Evolutionary conservation across 2,113 vertebrate species (phyloP), one percentile per base, ranked within the genome.

Genomic region (Todiramphus chloris): DNA sequence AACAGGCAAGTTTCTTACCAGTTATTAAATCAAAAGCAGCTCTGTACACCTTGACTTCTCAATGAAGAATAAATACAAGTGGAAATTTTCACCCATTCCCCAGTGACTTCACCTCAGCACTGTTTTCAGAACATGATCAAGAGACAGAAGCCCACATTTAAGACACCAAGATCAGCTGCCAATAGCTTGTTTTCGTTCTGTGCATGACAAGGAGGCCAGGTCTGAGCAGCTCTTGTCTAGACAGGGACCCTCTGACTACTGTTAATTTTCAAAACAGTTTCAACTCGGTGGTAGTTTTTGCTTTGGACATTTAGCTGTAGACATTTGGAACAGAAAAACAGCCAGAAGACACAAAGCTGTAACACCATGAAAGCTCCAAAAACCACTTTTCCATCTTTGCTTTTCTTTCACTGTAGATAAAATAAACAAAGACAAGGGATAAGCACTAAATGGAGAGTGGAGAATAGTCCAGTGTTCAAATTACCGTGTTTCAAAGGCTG

Each of bases 131-230:
- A 50, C 25, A 82, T 31, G 30, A 48, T 2, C 27, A 13, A 63
- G 18, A 90, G 33, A 43, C 25, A 31, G 25, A 80, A 66, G 27
- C 16, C 55, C 35, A 55, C 30, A 20, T 25, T 46, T 25, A 18
- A 43, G 59, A 1, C 14, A 21, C 4, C 6, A 70, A 78, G 37
- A 43, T 37, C 30, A 70, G 28, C 25, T 1, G 0, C 13, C 3
- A 27, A 63, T 11, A 50, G 51, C 24, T 76, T 23, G 15, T 56
- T 74, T n/a, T 55, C 37, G 4, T 13, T 43, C 15, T 58, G n/a
- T 53, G 12, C 25, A 27, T n/a, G 2, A 35, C 13, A 13, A 78
- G 46, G 56, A 41, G 67, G 23, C 21, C 28, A 39, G 41, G 41
- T 59, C 63, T 46, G 23, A 91, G 76, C 50, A 69, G 44, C 44